These are phyloP conservation scores for Datnioides undecimradiatus DNA, from an alignment of 2,113 vertebrate genomes.

Conservation along the genomic window DNA sequence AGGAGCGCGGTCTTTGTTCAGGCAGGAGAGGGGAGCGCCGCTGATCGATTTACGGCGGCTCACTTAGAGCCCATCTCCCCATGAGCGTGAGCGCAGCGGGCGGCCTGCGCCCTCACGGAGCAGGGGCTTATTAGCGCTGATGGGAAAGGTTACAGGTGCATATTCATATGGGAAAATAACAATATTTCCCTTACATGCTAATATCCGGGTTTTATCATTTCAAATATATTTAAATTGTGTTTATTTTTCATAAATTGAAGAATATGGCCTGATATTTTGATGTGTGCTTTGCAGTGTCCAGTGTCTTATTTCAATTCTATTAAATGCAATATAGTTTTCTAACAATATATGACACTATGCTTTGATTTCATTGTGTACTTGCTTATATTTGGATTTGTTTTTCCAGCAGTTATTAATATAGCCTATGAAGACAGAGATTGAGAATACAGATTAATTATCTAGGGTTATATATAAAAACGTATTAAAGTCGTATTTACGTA, in stretches of 20 bases:
- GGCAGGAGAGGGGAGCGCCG: constrained; percentile 80
- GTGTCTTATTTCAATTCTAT: not conserved
- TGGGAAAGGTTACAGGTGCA: constrained; percentile 10
- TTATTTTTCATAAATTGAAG: not conserved
- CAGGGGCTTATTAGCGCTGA: constrained; percentile 13
- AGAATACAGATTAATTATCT: not conserved
- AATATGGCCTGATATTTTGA: too few relatives aligned
- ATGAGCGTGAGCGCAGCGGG: constrained; percentile 51
- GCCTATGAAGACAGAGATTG: too few relatives aligned
- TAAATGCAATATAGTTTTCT: not conserved
- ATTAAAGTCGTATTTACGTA: too few relatives aligned
- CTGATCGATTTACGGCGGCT: constrained; percentile 87
- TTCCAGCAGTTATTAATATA: too few relatives aligned
- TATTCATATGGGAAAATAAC: not conserved
- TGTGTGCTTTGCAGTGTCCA: too few relatives aligned
- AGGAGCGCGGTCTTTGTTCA: constrained; percentile 82
- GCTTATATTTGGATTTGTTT: not conserved
- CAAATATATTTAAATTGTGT: not conserved
- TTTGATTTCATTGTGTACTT: not conserved
- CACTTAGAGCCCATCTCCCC: constrained; percentile 77
- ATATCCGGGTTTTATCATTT: too few relatives aligned
- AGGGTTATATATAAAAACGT: too few relatives aligned
- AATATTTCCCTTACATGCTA: not conserved
- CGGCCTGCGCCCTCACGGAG: not conserved
- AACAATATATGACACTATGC: not conserved